Evolutionary conservation across 2,797 vertebrate species (phyloP).

Genomic region (Spheniscus humboldti): DNA sequence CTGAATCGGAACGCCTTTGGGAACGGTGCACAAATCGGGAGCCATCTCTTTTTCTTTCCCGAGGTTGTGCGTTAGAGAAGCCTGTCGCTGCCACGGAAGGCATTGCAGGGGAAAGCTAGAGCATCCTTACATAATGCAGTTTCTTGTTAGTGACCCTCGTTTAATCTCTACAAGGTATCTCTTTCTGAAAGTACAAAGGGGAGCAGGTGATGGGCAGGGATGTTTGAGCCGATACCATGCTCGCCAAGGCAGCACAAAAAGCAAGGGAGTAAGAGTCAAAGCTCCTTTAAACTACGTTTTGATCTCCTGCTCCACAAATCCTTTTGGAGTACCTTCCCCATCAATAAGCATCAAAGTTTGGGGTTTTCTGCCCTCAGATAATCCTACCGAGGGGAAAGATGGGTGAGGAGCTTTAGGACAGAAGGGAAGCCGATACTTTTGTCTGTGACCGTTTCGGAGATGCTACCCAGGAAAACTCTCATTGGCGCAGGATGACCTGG

Average conservation of each 20-base stretch:
- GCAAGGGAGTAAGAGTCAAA: background rate
- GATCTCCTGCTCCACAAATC: background rate
- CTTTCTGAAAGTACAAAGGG: background rate
- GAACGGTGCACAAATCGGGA: background rate
- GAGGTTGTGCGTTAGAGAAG: background rate
- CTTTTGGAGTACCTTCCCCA: background rate
- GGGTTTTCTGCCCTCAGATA: background rate
- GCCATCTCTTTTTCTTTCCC: background rate
- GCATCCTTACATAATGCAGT: background rate
- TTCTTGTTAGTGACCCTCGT: background rate
- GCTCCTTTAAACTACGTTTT: slow-evolving; percentile 1
- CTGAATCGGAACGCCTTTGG: background rate
- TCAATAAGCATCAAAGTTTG: background rate
- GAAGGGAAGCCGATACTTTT: background rate
- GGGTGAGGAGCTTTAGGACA: background rate
- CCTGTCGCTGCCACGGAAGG: background rate
- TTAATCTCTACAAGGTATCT: background rate
- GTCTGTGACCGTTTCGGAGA: background rate
- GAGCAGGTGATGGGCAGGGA: background rate
- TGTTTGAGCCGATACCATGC: background rate
- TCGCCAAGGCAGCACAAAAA: background rate
- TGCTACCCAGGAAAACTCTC: background rate
- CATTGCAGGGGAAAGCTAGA: background rate
- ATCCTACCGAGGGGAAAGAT: background rate
- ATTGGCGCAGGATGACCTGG: background rate